Evolutionary conservation across 2,113 vertebrate genomes (phyloP), one percentile per base, ranked within the genome.

Genomic region (Forbesichthys papilliferus): DNA sequence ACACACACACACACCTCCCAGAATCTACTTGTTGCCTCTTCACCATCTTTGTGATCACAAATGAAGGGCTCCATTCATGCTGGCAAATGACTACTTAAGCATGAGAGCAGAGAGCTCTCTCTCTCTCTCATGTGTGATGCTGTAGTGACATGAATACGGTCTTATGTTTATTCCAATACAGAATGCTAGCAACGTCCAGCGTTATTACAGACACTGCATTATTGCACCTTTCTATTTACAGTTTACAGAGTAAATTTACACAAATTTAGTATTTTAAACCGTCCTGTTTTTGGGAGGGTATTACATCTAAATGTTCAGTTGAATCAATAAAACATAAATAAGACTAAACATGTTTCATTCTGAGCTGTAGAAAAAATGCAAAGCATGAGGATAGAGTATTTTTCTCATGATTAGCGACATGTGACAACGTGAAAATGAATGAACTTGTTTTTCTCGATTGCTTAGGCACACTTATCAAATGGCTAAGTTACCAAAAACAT

Each of bases 31-130:
- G 69, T 64, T 81, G 74, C 73, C 16, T 81, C 76, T 73, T 76
- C 81, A 42, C 36, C 5, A 53, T 69, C 80, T 90, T 88, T 92
- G 89, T 90, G 85, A 60, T 14, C 60, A 1, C 86, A 81, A 77
- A 87, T 79, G 20, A 83, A 87, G 74, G 87, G 83, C 74, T 61
- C 90, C 87, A 81, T 91, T 92, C 92, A 90, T 87, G 74, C 12
- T 33, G 3, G 18, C 93, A 92, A 92, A 93, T 93, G 71, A 69
- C 82, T 91, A 92, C 73, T 85, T 91, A 90, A 93, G 91, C 92
- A 78, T 88, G 89, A 94, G 93, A 92, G 5, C 73, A 84, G 85
- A 89, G 86, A 86, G 77, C 63, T 69, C 80, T 56, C 53, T 52
- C 69, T 75, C 75, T 73, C 3, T 69, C 36, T 58, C 67, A 84